A percentile compares a stretch with the other conserved stretches of the same genome.
Evolutionary conservation across 2,797 vertebrate species (phyloP).

Genomic region (Gallinago nigripennis): DNA sequence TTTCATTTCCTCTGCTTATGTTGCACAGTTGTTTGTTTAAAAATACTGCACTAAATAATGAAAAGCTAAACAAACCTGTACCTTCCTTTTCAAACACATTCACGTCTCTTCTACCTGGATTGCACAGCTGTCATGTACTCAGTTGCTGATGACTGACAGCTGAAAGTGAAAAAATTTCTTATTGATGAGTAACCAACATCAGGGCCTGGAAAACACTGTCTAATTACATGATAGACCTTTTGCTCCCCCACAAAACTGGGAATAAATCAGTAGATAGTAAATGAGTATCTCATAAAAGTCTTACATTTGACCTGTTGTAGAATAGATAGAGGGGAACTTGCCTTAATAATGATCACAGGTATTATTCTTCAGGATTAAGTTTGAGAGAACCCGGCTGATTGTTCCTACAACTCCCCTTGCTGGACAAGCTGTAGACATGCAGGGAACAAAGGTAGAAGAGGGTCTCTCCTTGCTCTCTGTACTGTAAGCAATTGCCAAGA

Average conservation of each 20-base stretch:
- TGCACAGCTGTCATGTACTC: background rate
- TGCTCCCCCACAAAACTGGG: background rate
- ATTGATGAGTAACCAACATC: background rate
- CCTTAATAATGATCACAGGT: background rate
- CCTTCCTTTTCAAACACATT: background rate
- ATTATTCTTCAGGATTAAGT: background rate
- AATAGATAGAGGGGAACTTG: background rate
- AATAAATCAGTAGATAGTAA: background rate
- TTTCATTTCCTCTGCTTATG: background rate
- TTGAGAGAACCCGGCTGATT: background rate
- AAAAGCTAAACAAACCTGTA: background rate
- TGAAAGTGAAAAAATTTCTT: background rate
- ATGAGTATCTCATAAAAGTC: background rate
- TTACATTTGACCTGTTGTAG: background rate
- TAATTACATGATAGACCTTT: background rate
- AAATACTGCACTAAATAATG: background rate
- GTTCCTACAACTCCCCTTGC: slow-evolving; percentile 61
- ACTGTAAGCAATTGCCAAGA: background rate
- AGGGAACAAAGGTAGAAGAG: background rate
- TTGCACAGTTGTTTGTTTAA: background rate
- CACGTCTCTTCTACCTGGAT: background rate
- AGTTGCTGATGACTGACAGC: background rate
- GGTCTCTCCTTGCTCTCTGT: background rate
- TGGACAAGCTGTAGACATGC: slow-evolving; percentile 30
- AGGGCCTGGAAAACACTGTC: background rate